phyloP scores from a whole-genome alignment of 2,888 invertebrate genomes.

The Chalcosyrphus nemorum region DNA sequence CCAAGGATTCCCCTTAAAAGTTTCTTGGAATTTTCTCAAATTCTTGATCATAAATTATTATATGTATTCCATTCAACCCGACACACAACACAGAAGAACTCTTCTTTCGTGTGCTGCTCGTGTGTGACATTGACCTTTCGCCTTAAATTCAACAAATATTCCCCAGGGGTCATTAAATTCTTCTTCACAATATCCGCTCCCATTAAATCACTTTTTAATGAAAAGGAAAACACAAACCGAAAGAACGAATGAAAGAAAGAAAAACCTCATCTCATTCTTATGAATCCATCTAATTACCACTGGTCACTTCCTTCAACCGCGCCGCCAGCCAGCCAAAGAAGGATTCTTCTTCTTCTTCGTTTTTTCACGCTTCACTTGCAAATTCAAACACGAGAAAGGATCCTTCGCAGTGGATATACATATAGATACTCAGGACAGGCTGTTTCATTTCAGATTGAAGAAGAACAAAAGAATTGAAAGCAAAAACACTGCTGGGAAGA shows the following conservation, averaged over 20 bases:
- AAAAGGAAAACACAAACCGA: background rate
- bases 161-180: background rate
- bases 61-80: slow-evolving; percentile 1
- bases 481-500: background rate
- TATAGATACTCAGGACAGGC: background rate
- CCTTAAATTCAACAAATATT: background rate
- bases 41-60: background rate
- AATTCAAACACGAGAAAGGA: slow-evolving; percentile 1
- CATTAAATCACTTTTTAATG: slow-evolving; percentile 2
- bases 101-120: background rate
- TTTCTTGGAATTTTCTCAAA: background rate
- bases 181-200: background rate
- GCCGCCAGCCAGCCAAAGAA: background rate
- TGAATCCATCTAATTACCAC: slow-evolving; percentile 34
- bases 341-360: no score
- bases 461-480: background rate
- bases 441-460: background rate
- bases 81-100: background rate
- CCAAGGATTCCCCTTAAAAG: no score
- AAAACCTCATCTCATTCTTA: background rate
- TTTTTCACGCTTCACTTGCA: slow-evolving; percentile 7
- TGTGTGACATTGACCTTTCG: slow-evolving; percentile 7
- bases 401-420: background rate
- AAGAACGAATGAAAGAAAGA: background rate
- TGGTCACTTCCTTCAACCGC: background rate